Evolutionary conservation across 1,140 invertebrate species (phyloP), one percentile per base, ranked within the genome.

Genomic region (Melitaea cinxia): DNA sequence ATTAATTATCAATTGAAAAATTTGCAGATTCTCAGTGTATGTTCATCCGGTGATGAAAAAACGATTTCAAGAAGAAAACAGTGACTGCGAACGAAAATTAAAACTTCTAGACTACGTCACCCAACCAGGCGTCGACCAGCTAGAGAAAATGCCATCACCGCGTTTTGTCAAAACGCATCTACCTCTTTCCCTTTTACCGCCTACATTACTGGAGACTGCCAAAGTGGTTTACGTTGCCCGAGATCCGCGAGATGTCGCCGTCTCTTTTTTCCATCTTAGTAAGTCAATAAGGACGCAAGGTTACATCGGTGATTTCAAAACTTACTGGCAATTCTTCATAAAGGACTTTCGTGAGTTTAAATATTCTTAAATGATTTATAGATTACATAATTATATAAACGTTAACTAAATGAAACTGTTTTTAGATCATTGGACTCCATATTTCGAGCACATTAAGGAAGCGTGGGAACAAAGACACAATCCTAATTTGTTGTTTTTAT

Each of bases 191-290:
- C 79, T 96, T 1, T 78, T 96, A 26, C 95, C 95, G 0, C 72
- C 70, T 1, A 37, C 7, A 4, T 15, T 76, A 0, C 35, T 78
- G 4, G 71, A 74, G n/a, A 73, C 52, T 15, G 37, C 49, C 2
- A 77, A 94, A 93, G 88, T 95, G 1, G 91, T 96, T n/a, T 96
- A 96, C 73, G 93, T 96, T 0, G 93, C 93, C 2, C 89, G 96
- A 65, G 96, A 97, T 91, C 95, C 96, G 0, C 96, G 96, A 83
- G 96, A 97, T 83, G 94, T 96, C 0, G 94, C 93, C 1, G 95
- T 96, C 0, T 97, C 96, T 0, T 96, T 94, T 80, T 97, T 94
- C 79, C 93, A 96, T 81, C 92, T 96, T 28, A 94, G 94, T 33
- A 93, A 92, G 60, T 94, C 94, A 0, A 93, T 94, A 65, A 93